A percentile compares a stretch with the other conserved stretches of the same genome.
phyloP scores from a whole-genome alignment of 2,888 invertebrate species.

The Kryphioiulus occultus region DNA sequence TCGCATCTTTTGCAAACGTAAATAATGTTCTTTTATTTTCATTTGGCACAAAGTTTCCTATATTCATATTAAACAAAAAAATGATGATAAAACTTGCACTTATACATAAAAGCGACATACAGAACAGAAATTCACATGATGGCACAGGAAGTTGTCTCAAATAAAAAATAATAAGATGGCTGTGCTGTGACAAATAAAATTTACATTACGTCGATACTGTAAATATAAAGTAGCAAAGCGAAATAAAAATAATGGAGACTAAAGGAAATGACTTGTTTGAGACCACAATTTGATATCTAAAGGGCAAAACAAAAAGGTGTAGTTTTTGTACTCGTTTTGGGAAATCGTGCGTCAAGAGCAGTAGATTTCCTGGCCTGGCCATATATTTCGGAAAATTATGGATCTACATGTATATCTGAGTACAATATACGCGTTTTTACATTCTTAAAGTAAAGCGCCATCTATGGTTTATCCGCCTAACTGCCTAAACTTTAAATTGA shows the following conservation, averaged over 20 bases:
- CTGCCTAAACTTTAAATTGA: no score
- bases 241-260: neutral
- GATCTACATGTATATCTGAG: no score
- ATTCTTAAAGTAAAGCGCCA: no score
- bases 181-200: neutral
- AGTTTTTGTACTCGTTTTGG: neutral
- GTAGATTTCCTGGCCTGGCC: neutral
- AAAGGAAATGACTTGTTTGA: neutral
- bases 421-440: no score
- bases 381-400: no score
- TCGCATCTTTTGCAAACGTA: neutral
- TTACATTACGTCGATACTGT: neutral
- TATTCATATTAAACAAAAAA: constrained; percentile 7
- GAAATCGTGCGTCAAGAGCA: neutral
- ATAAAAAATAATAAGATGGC: neutral
- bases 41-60: constrained; percentile 17
- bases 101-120: neutral
- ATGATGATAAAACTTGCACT: neutral
- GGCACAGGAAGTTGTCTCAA: neutral
- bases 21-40: constrained; percentile 14
- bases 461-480: no score
- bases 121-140: neutral
- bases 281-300: neutral
- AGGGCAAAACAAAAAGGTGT: neutral
- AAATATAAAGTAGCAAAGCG: neutral